Conservation (phyloP, 2,113 vertebrate species). For the Hippocampus guttulatus region DNA sequence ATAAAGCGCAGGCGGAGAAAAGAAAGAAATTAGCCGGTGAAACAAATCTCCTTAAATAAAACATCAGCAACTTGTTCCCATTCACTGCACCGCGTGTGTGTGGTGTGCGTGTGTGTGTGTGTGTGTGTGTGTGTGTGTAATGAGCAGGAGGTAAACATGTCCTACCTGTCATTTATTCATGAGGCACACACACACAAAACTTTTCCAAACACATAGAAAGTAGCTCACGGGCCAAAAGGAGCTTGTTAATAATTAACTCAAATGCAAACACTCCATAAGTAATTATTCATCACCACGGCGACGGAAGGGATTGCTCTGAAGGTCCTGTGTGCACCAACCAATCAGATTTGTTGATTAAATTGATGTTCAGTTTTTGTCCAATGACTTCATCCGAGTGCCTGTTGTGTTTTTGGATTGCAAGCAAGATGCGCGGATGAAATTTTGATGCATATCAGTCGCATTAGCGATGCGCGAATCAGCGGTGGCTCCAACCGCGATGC, state of each 20-base stretch:
- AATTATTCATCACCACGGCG: constrained; percentile 70
- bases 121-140: constrained; percentile 66
- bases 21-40: constrained; percentile 43
- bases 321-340: neutral
- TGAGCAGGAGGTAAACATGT: no score
- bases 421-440: neutral
- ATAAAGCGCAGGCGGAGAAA: neutral
- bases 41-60: constrained; percentile 78
- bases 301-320: neutral
- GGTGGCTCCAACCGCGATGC: no score
- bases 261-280: constrained; percentile 47
- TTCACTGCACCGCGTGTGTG: constrained; percentile 48
- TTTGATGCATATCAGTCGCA: no score
- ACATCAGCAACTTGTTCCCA: constrained; percentile 76
- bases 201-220: constrained; percentile 19
- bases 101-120: constrained; percentile 66
- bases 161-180: no score
- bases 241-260: constrained; percentile 70
- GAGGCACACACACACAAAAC: constrained; percentile 2
- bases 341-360: neutral
- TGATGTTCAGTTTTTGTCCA: neutral
- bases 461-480: no score
- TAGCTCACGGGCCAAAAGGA: constrained; percentile 40
- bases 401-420: neutral
- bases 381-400: neutral